These are phyloP conservation scores for Eidolon dupreanum DNA, from an alignment of 2,797 vertebrate species.

Conservation along the genomic window DNA sequence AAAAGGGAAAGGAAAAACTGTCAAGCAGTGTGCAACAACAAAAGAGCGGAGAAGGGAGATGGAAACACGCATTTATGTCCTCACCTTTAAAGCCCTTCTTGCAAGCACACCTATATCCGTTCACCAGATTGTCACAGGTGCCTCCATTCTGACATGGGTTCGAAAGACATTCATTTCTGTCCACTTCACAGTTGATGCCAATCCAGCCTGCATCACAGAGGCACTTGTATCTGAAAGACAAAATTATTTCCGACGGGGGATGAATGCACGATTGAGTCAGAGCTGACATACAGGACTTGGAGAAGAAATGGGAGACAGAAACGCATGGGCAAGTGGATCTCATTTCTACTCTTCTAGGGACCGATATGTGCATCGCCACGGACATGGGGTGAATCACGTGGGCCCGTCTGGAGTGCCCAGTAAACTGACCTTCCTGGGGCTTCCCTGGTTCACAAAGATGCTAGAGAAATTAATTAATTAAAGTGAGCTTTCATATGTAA, in stretches of 20 bases:
- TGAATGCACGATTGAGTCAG: background rate
- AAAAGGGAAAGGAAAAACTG: background rate
- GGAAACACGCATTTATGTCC: background rate
- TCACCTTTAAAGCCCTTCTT: slow-evolving; percentile 92
- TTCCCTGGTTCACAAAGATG: background rate
- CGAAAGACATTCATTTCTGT: slow-evolving; percentile 93
- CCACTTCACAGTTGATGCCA: slow-evolving; percentile 92
- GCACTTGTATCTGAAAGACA: slow-evolving; percentile 90
- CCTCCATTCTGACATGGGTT: slow-evolving; percentile 93
- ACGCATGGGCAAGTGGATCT: background rate
- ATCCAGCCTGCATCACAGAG: slow-evolving; percentile 92
- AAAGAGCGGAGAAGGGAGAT: background rate
- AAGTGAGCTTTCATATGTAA: background rate
- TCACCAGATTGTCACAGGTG: slow-evolving; percentile 90
- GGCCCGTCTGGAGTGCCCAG: background rate
- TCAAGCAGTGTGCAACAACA: background rate
- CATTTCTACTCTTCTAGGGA: background rate
- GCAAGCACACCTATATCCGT: slow-evolving; percentile 92
- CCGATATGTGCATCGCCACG: background rate
- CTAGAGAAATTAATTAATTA: background rate
- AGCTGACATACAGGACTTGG: background rate
- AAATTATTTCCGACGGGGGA: background rate
- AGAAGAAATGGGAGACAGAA: background rate
- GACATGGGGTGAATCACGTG: background rate
- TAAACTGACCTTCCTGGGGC: background rate